Evolutionary conservation across 2,113 vertebrate species (phyloP).

Genomic region (Panurus biarmicus): DNA sequence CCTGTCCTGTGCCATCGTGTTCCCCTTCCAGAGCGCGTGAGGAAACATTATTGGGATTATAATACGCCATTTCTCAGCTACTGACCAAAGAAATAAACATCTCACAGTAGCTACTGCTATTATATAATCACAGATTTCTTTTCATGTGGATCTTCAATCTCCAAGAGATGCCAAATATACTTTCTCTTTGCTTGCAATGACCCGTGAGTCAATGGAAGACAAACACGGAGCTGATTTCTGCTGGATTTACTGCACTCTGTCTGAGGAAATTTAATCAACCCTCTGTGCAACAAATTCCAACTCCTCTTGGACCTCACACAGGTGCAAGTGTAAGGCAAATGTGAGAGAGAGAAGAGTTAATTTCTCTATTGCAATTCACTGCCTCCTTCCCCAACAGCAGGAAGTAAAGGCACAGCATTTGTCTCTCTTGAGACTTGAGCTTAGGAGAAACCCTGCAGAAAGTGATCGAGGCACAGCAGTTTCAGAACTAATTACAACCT

Average conservation of each 20-base stretch:
- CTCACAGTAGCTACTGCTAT: not conserved
- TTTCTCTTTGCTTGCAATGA: not conserved
- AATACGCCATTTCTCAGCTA: not conserved
- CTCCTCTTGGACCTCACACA: not conserved
- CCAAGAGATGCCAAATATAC: not conserved
- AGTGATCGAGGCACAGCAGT: not conserved
- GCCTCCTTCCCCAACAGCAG: not conserved
- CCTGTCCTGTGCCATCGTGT: accelerated
- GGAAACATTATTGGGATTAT: not conserved
- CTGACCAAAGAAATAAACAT: not conserved
- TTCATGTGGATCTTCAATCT: not conserved
- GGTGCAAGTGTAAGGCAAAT: not conserved
- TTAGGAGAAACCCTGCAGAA: not conserved
- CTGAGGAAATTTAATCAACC: not conserved
- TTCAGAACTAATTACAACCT: not conserved
- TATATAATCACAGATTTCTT: not conserved
- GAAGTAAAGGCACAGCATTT: not conserved
- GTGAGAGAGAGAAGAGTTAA: not conserved
- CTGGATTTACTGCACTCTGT: not conserved
- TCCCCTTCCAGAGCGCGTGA: accelerated
- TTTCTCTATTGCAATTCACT: not conserved
- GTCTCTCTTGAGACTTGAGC: not conserved
- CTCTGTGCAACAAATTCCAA: not conserved
- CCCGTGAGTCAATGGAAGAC: not conserved
- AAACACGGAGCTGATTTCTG: not conserved